A percentile compares a stretch with the other conserved stretches of the same genome.
Conservation (phyloP, 2,888 invertebrate species). For the Abrostola triplasia region DNA sequence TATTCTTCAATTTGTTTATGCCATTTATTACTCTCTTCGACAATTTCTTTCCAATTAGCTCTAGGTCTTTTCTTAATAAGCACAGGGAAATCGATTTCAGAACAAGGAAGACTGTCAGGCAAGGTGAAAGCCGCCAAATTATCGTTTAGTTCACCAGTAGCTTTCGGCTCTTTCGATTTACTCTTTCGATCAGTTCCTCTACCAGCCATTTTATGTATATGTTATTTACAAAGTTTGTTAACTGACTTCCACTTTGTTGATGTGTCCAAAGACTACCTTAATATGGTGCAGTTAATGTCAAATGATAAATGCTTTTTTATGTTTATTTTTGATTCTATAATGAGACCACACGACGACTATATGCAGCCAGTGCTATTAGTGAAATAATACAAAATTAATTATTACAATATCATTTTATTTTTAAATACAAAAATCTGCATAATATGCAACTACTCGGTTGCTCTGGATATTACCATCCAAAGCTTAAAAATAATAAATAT, state of each 20-base stretch:
- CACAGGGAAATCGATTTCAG: constrained; percentile 78
- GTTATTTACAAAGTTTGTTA: not conserved
- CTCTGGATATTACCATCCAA: constrained; percentile 87
- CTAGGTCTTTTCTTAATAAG: constrained; percentile 60
- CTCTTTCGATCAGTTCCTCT: constrained; percentile 73
- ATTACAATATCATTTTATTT: not conserved
- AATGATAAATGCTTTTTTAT: not conserved
- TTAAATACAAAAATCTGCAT: constrained; percentile 74
- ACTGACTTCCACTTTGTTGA: not conserved
- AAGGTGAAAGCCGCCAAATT: constrained; percentile 70
- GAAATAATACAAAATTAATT: not conserved
- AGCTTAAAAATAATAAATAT: constrained; percentile 73
- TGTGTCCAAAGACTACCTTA: not conserved
- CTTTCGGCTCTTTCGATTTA: constrained; percentile 69
- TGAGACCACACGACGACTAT: too few species aligned
- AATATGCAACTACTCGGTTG: constrained; percentile 82
- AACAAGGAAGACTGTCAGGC: constrained; percentile 79
- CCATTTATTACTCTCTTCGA: constrained; percentile 69
- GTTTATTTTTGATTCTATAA: too few species aligned
- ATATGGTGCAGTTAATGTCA: constrained; percentile 7
- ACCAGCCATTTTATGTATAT: constrained; percentile 68
- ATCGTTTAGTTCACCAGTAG: constrained; percentile 61
- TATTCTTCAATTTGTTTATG: constrained; percentile 70
- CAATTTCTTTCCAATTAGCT: constrained; percentile 76
- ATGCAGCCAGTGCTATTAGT: not conserved